Conservation (phyloP, 2,113 vertebrate genomes). For the Psittacula cyanocephala region DNA sequence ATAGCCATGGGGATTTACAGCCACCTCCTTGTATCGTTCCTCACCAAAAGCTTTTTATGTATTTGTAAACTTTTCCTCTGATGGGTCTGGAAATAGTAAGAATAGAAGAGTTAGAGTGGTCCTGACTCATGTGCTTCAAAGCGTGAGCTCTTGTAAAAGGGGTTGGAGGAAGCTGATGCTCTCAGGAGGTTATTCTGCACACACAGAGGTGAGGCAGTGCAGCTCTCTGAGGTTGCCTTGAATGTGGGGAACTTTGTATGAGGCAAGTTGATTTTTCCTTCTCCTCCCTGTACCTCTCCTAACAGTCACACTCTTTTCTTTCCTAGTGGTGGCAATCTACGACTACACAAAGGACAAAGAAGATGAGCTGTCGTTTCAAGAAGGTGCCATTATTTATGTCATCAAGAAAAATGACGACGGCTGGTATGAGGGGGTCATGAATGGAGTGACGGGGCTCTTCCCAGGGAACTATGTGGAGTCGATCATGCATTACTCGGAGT, state of each 20-base stretch:
- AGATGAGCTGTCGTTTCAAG: conserved; percentile 97
- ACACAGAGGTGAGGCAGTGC: neutral
- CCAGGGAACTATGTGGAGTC: conserved; percentile 98
- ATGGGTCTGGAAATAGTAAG: neutral
- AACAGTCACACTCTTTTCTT: conserved; percentile 14
- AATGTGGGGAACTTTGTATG: fast-evolving
- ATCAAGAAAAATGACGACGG: conserved; percentile 99
- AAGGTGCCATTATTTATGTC: conserved; percentile 99
- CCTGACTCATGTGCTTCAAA: neutral
- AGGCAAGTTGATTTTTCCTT: neutral
- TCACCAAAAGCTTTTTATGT: neutral
- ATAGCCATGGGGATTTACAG: neutral
- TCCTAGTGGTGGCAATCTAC: conserved; percentile 97
- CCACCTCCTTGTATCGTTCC: neutral
- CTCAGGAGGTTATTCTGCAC: neutral
- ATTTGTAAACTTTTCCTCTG: neutral
- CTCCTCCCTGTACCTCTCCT: neutral
- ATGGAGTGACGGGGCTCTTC: conserved; percentile 95
- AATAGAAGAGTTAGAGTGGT: neutral
- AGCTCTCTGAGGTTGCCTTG: neutral
- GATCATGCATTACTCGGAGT: conserved; percentile 99
- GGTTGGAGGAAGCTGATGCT: neutral
- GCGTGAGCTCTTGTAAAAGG: neutral
- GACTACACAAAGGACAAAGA: conserved; percentile 97
- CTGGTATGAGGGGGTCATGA: conserved; percentile 98